These are phyloP conservation scores for Nematostella vectensis DNA, from an alignment of 92 coral and sea anemone genomes.

Conservation along the genomic window DNA sequence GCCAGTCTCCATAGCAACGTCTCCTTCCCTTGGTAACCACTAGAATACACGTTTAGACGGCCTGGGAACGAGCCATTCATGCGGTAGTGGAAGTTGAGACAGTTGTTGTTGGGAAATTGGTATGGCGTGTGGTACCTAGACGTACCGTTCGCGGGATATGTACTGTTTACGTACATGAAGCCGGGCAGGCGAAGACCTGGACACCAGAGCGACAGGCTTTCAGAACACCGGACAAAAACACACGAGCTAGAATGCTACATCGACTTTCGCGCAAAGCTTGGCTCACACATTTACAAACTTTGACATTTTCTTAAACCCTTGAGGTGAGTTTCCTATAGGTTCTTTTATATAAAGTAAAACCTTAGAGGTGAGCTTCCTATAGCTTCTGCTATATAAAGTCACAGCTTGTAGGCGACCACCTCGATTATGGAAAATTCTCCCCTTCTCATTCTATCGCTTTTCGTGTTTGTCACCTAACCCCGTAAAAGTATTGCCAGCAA, in stretches of 20 bases:
- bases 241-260: too few relatives aligned
- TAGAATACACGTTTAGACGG: conserved; percentile 21
- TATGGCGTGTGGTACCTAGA: conserved; percentile 13
- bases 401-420: neutral
- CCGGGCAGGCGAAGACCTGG: neutral
- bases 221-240: too few relatives aligned
- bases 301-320: too few relatives aligned
- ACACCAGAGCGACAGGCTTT: too few relatives aligned
- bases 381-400: neutral
- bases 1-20: conserved; percentile 37
- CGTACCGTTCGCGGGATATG: neutral
- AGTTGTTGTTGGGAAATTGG: conserved; percentile 6
- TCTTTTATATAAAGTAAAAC: neutral
- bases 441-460: too few relatives aligned
- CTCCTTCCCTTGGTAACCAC: conserved; percentile 26
- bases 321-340: neutral
- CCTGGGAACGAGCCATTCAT: conserved; percentile 19
- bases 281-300: neutral
- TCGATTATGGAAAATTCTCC: too few relatives aligned
- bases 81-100: conserved; percentile 12
- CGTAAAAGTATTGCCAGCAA: too few relatives aligned
- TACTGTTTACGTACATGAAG: neutral
- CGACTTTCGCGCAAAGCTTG: too few relatives aligned
- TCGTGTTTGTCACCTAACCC: too few relatives aligned
- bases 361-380: neutral